These are phyloP conservation scores for Neotragus pygmaeus DNA, from an alignment of 2,113 vertebrate species.

Conservation along the genomic window DNA sequence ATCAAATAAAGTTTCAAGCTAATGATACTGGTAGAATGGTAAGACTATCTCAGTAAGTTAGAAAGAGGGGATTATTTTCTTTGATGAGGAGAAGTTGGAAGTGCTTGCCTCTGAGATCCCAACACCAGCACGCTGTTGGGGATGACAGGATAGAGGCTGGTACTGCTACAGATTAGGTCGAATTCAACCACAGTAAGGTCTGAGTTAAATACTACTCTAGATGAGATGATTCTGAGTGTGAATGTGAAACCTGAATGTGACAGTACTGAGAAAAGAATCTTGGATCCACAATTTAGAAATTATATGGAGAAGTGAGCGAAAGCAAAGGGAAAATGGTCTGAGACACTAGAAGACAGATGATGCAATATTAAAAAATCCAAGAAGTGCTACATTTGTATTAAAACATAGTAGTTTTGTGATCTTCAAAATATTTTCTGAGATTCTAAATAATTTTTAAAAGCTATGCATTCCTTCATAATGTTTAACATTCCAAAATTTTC, in stretches of 20 bases:
- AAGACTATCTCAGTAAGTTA: not conserved
- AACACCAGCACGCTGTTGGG: rapidly evolving
- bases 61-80: not conserved
- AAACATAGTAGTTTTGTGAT: not conserved
- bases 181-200: not conserved
- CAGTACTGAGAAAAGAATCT: not conserved
- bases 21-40: not conserved
- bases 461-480: not conserved
- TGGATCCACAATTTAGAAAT: not conserved
- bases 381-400: not conserved
- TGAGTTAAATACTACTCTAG: not conserved
- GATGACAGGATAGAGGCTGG: not conserved
- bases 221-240: not conserved
- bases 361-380: not conserved
- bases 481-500: not conserved
- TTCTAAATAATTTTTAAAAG: not conserved
- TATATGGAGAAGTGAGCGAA: not conserved
- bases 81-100: not conserved
- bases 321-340: not conserved
- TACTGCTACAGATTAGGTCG: not conserved
- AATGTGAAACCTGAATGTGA: not conserved
- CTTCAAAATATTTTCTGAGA: not conserved
- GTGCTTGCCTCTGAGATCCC: not conserved
- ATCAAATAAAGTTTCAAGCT: not conserved
- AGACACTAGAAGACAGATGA: not conserved